Conservation (phyloP, 2,888 invertebrate species). For the Drosophila picticornis region DNA sequence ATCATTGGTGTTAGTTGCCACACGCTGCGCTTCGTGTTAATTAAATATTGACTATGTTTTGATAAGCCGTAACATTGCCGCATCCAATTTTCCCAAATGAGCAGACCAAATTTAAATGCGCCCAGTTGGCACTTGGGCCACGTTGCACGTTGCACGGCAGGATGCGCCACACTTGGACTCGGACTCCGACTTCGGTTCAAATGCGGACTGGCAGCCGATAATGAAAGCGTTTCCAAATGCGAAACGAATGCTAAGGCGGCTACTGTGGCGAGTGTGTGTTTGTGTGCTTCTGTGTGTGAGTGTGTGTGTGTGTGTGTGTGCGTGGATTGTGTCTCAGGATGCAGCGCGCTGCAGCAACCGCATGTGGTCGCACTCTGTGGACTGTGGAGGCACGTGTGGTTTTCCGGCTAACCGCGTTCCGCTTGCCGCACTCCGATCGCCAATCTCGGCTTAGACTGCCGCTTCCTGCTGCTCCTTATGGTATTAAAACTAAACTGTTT, state of each 20-base stretch:
- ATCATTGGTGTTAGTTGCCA: conserved; percentile 57
- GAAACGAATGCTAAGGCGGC: conserved; percentile 80
- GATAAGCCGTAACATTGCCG: conserved; percentile 76
- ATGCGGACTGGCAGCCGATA: conserved; percentile 52
- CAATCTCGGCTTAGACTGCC: conserved; percentile 29
- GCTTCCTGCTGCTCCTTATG: conserved; percentile 64
- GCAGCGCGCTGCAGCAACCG: conserved; percentile 45
- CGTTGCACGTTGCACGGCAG: conserved; percentile 61
- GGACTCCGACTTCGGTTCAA: not conserved
- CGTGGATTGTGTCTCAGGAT: conserved; percentile 38
- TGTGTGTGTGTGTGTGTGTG: not conserved
- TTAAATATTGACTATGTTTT: conserved; percentile 81
- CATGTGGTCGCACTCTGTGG: conserved; percentile 66
- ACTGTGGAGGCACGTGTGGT: conserved; percentile 79
- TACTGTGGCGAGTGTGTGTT: conserved; percentile 74
- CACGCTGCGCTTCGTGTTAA: conserved; percentile 80
- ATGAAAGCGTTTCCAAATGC: conserved; percentile 83
- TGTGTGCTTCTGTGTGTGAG: not conserved
- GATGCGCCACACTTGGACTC: conserved; percentile 64
- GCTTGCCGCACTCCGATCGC: conserved; percentile 6
- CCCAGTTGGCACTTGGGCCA: conserved; percentile 29
- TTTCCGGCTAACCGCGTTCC: conserved; percentile 77
- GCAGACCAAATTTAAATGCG: conserved; percentile 67
- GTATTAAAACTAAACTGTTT: conserved; percentile 81
- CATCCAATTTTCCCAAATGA: conserved; percentile 49